Base-by-base conservation (phyloP, 2,888 invertebrate species). In the Mythimna ferrago region DNA sequence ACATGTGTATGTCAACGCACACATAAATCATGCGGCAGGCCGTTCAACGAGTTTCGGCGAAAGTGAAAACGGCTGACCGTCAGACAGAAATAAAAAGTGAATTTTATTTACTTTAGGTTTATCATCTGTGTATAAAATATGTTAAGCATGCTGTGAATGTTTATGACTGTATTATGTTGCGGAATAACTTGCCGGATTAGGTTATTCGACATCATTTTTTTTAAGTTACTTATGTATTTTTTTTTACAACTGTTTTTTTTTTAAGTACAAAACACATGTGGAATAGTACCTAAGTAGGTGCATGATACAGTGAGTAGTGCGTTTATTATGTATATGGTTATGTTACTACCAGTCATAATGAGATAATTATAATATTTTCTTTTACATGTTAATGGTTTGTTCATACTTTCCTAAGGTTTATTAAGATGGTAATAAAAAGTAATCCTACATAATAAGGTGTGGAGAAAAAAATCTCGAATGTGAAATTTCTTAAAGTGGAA, bases 31-130 rank as follows among this genome's bases (percentile, higher is more conserved):
- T 86, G 85, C 56, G 56, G 64, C 80, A 82, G 81, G 77, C 71
- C 38, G 65, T 57, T 58, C 67, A 80, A 89, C 89, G 65, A 81
- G 88, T 90, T 89, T 86, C 66, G 89, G 87, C 86, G 89, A 90
- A 89, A 91, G 90, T 89, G 88, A 90, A 89, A 86, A 85, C 83
- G 75, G 4, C 75, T 63, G 66, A 51, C 66, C 70, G 73, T 67
- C 73, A 51, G 72, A 64, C 71, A 65, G 60, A 63, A 76, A 44
- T 85, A 83, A 87, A 87, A 89, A 88, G 87, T 80, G 86, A 86
- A 84, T 83, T 86, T 87, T 85, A 82, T 86, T 83, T 81, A 82
- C 74, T 73, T 38, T 80, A 71, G 73, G 77, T 73, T 83, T 82
- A 83, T 72, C 58, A 61, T 35, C 66, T 63, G 61, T 44, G 56